Base-by-base conservation (phyloP, 1,140 invertebrate species). In the Steinernema khuongi region DNA sequence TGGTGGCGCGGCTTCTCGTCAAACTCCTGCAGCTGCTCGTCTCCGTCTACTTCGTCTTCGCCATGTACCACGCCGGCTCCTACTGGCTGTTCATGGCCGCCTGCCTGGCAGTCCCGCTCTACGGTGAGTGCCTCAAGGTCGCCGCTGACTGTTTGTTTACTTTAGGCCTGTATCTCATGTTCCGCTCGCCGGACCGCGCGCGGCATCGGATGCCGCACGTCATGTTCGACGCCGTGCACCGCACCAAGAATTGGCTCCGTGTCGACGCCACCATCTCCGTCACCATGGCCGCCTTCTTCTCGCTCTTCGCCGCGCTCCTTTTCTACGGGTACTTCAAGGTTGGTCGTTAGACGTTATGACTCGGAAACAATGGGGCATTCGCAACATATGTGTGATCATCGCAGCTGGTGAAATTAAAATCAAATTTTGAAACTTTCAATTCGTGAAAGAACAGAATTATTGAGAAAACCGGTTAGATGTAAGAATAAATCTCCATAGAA, bases 41-140 rank as follows among this genome's bases (percentile, higher is more conserved):
- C 11, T 60, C 50, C 11, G 50, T 60, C 50, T 60, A 60, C 50
- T 60, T 60, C 26, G 19, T 22, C 50, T 60, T 60, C 22, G 50
- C 50, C 50, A 60, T 60, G 50, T 60, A n/a, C 50, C 50, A 60
- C 50, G 50, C 50, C 50, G 50, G 50, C 50, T 60, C 50, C 50
- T 60, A 60, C 19, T 60, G 50, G 50, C 50, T 60, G 4, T 60
- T 60, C 50, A 60, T 60, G 50, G 50, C 7, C 19, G 50, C 50
- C 50, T 60, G 50, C 26, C 4, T 60, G 11, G 50, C 50, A n/a
- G 50, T 60, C 14, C 50, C 50, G 14, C 50, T 60, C 50, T 60
- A 60, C 50, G 50, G 50, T 60, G 50, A 60, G 50, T 22, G 26
- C 50, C 36, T 7, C 36, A n/a, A 41, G 36, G n/a, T 60, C 50